Evolutionary conservation across 2,797 vertebrate genomes (phyloP).

Genomic region (Aselliscus stoliczkanus): DNA sequence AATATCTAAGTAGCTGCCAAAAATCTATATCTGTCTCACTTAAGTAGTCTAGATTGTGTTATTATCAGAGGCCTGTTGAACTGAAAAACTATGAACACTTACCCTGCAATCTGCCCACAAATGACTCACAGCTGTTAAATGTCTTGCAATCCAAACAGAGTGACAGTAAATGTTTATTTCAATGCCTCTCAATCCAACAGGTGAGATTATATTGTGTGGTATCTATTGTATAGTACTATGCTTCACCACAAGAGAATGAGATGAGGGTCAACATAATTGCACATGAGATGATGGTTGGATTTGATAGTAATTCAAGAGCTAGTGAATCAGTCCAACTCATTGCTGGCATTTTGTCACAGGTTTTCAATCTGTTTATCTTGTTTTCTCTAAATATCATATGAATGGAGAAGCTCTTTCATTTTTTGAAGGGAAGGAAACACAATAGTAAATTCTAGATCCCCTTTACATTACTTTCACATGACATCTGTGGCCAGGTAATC

Average conservation of each 20-base stretch:
- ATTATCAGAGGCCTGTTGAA: conserved; percentile 45
- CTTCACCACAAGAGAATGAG: conserved; percentile 4
- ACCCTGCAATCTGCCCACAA: conserved; percentile 45
- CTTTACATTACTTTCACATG: not conserved
- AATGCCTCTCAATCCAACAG: conserved; percentile 35
- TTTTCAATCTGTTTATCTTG: not conserved
- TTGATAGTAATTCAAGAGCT: conserved; percentile 24
- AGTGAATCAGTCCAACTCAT: not conserved
- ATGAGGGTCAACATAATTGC: not conserved
- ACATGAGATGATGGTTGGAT: conserved; percentile 30
- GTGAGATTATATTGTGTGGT: not conserved
- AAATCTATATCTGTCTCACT: not conserved
- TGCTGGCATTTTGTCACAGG: not conserved
- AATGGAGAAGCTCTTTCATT: not conserved
- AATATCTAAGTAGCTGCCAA: not conserved
- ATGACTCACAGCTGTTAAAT: conserved; percentile 53
- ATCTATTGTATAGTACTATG: not conserved
- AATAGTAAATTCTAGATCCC: not conserved
- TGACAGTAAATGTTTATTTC: conserved; percentile 64
- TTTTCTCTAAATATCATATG: not conserved
- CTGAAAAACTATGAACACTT: conserved; percentile 28
- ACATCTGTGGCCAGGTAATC: not conserved
- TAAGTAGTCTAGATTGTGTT: conserved; percentile 33
- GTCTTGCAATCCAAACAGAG: conserved; percentile 52
- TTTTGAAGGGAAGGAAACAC: conserved; percentile 9